These are phyloP conservation scores for Donacobius atricapilla DNA, from an alignment of 2,113 vertebrate genomes.

Conservation along the genomic window DNA sequence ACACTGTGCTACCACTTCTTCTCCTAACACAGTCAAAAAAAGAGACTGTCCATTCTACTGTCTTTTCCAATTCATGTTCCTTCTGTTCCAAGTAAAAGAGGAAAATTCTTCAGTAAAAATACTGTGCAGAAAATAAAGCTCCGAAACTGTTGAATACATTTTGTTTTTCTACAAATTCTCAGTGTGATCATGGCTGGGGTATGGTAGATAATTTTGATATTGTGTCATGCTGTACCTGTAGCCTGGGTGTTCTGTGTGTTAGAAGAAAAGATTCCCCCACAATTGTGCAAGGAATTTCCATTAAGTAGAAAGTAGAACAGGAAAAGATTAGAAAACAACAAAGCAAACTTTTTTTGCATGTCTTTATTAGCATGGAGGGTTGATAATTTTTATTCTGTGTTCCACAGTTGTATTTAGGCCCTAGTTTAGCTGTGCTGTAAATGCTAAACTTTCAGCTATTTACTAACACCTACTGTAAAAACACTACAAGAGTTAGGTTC, in stretches of 20 bases:
- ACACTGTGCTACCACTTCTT: accelerated
- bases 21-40: background rate
- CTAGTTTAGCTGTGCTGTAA: background rate
- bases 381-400: background rate
- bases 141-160: background rate
- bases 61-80: background rate
- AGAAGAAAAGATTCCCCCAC: background rate
- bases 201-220: background rate
- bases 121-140: background rate
- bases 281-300: background rate
- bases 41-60: background rate
- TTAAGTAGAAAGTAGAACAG: background rate
- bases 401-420: background rate
- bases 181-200: accelerated
- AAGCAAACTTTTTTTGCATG: background rate
- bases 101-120: background rate
- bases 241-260: background rate
- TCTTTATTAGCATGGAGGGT: background rate
- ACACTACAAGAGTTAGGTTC: background rate
- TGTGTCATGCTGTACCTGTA: background rate
- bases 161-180: background rate
- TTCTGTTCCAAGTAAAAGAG: background rate
- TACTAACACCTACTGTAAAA: background rate
- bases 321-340: background rate
- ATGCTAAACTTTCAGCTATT: background rate